These are phyloP conservation scores for Scaptomyza graminum DNA, from an alignment of 1,140 invertebrate genomes.

Conservation along the genomic window DNA sequence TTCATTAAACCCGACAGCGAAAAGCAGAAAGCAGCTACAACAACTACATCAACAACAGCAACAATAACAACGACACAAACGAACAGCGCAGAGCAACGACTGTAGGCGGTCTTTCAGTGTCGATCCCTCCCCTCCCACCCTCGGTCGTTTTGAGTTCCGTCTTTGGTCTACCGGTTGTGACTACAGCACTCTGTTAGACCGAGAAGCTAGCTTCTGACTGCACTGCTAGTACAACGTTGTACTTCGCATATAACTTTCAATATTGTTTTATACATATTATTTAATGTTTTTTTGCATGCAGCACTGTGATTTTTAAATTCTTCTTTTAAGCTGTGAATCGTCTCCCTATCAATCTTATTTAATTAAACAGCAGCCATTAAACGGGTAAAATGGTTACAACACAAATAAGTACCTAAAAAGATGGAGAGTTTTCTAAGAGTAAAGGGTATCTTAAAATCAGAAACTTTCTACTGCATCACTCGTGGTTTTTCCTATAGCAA, in stretches of 20 bases:
- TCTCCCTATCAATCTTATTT: constrained; percentile 1
- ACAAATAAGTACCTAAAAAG: no score
- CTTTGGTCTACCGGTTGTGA: constrained; percentile 13
- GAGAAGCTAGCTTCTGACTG: constrained; percentile 29
- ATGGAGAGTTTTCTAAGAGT: no score
- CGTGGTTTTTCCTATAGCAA: no score
- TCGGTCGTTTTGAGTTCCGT: not conserved
- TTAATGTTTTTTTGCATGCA: constrained; percentile 38
- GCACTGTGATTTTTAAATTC: constrained; percentile 75
- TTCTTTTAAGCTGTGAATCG: constrained; percentile 59
- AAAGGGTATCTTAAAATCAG: no score
- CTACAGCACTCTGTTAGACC: constrained; percentile 12
- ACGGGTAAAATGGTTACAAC: not conserved
- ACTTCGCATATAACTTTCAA: constrained; percentile 37
- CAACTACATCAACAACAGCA: constrained; percentile 37
- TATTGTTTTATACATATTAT: constrained; percentile 7
- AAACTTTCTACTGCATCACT: no score
- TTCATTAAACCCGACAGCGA: constrained; percentile 80
- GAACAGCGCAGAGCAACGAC: constrained; percentile 42
- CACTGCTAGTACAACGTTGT: constrained; percentile 24
- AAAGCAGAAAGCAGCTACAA: constrained; percentile 54
- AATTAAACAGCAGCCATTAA: not conserved
- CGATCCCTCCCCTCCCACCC: constrained; percentile 3
- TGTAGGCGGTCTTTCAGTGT: constrained; percentile 58
- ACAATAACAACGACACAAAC: constrained; percentile 7